These are phyloP conservation scores for Ondatra zibethicus DNA, from an alignment of 2,113 vertebrate species.

Conservation along the genomic window DNA sequence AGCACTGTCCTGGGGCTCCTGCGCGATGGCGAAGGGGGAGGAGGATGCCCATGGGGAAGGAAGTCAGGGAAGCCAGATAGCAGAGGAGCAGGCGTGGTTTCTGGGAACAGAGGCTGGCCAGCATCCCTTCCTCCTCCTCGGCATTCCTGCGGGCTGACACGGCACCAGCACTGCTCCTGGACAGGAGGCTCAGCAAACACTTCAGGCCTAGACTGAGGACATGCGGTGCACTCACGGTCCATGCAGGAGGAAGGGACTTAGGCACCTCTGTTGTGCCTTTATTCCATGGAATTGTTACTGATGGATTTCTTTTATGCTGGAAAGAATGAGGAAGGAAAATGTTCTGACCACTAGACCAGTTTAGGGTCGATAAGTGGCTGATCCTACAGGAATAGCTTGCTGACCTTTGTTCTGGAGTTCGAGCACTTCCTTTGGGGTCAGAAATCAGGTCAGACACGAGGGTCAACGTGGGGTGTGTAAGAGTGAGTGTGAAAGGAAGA, in stretches of 20 bases:
- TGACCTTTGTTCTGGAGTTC: background rate
- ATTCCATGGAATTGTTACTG: background rate
- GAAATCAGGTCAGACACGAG: background rate
- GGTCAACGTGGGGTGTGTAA: background rate
- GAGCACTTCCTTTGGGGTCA: background rate
- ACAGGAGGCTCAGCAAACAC: background rate
- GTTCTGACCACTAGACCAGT: background rate
- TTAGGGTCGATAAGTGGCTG: background rate
- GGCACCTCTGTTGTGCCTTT: background rate
- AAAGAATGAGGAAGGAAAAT: background rate
- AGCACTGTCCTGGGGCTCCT: background rate
- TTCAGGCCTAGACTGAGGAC: background rate
- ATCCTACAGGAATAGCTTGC: background rate
- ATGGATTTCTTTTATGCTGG: background rate
- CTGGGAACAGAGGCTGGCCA: slow-evolving; percentile 50
- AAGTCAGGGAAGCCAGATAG: slow-evolving; percentile 33
- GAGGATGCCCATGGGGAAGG: slow-evolving; percentile 39
- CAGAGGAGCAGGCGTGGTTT: background rate
- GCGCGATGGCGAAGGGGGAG: background rate
- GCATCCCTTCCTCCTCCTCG: background rate
- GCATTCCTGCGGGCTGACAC: background rate
- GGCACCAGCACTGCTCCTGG: background rate
- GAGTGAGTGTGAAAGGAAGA: background rate
- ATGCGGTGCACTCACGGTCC: background rate
- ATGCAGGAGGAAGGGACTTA: background rate